Evolutionary conservation across 2,113 vertebrate species (phyloP).

Genomic region (Carassius carassius): DNA sequence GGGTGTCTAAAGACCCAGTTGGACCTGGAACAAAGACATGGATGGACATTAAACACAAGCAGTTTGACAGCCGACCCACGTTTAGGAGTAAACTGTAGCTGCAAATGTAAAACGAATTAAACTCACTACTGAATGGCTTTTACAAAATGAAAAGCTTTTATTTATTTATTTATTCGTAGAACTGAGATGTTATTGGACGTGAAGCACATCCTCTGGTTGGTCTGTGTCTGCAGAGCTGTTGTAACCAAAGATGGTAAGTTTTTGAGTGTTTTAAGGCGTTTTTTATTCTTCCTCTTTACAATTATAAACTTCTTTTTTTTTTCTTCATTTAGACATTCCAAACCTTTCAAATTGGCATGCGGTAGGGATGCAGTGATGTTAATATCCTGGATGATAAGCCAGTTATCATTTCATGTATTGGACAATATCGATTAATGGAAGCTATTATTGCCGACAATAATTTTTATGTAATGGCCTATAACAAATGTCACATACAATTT

Average conservation of each 20-base stretch:
- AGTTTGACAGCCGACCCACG: background rate
- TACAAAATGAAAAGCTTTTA: background rate
- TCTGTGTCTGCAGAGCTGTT: constrained; percentile 65
- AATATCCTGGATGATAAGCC: background rate
- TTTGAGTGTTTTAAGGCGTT: background rate
- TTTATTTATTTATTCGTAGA: constrained; percentile 65
- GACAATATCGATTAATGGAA: background rate
- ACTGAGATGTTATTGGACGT: constrained; percentile 83
- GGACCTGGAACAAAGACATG: background rate
- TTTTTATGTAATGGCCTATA: background rate
- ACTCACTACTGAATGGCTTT: background rate
- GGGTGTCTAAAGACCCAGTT: background rate
- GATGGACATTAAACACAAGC: background rate
- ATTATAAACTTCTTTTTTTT: too few species aligned
- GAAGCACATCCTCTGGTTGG: constrained; percentile 81
- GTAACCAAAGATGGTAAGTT: constrained; percentile 68
- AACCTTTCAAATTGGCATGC: too few species aligned
- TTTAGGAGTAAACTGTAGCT: background rate
- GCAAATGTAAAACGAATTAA: background rate
- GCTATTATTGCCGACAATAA: background rate
- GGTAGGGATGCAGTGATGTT: background rate
- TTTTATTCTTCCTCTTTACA: too few species aligned
- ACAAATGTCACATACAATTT: background rate
- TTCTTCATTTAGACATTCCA: too few species aligned
- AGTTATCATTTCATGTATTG: background rate